phyloP scores from a whole-genome alignment of 2,888 invertebrate species.

The Tricholauxania praeusta region DNA sequence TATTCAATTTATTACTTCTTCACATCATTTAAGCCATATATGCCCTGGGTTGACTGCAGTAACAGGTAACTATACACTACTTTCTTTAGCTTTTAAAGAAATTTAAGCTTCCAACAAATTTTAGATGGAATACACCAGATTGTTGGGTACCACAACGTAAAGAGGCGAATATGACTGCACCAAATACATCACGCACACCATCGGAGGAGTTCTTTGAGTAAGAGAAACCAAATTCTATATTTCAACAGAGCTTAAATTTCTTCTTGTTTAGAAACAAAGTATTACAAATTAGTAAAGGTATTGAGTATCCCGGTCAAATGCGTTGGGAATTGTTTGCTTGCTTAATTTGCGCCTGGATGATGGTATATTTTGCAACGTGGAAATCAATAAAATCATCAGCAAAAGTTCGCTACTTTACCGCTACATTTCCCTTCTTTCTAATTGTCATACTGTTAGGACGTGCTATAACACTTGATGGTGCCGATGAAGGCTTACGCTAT shows the following conservation, averaged over 20 bases:
- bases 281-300: conserved; percentile 84
- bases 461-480: conserved; percentile 91
- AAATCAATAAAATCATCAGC: conserved; percentile 96
- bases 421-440: conserved; percentile 90
- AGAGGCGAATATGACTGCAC: conserved; percentile 73
- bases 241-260: too few relatives aligned
- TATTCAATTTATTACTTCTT: conserved; percentile 95
- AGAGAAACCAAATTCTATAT: conserved; percentile 51
- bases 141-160: conserved; percentile 82
- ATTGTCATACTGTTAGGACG: conserved; percentile 88
- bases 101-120: background rate
- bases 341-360: conserved; percentile 90
- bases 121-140: conserved; percentile 78
- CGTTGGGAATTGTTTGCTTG: conserved; percentile 92
- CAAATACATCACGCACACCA: conserved; percentile 82
- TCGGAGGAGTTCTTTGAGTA: conserved; percentile 95
- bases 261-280: conserved; percentile 76
- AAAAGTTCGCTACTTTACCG: conserved; percentile 89
- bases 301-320: conserved; percentile 84
- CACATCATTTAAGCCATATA: conserved; percentile 86
- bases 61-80: conserved; percentile 70
- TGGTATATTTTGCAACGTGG: conserved; percentile 96
- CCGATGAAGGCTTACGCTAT: conserved; percentile 84
- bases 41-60: conserved; percentile 91
- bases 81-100: background rate